A percentile compares a stretch with the other conserved stretches of the same genome.
Conservation (phyloP, 2,113 vertebrate genomes). For the Tonatia bakeri region DNA sequence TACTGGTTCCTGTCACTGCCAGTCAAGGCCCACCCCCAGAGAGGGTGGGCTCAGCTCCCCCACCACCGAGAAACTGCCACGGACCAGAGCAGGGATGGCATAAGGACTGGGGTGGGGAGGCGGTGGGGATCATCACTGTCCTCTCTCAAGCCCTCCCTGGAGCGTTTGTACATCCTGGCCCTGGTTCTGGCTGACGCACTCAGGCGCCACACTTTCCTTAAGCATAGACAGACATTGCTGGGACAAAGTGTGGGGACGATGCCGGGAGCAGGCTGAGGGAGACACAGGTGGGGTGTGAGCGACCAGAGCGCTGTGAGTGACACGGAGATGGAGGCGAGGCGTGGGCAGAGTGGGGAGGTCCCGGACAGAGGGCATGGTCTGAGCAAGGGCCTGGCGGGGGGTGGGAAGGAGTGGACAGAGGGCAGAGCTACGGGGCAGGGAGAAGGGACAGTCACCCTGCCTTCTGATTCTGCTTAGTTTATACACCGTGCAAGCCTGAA, state of each 20-base stretch:
- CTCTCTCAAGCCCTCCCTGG: neutral
- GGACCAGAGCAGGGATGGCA: rapidly evolving
- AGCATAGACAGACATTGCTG: neutral
- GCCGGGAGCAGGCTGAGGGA: neutral
- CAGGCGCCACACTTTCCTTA: neutral
- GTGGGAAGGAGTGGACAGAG: neutral
- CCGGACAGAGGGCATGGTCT: neutral
- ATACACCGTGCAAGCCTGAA: neutral
- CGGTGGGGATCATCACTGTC: neutral
- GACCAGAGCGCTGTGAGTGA: neutral
- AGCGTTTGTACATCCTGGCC: rapidly evolving
- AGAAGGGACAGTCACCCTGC: neutral
- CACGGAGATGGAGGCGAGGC: neutral
- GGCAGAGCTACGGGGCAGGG: rapidly evolving
- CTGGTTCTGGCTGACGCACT: rapidly evolving
- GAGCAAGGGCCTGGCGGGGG: neutral
- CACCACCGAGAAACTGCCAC: rapidly evolving
- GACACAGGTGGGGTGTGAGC: neutral
- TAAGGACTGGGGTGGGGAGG: neutral
- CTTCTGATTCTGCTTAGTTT: neutral
- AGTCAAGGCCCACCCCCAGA: neutral
- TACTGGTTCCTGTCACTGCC: neutral
- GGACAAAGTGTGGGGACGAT: neutral
- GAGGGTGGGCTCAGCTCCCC: neutral
- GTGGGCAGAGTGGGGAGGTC: rapidly evolving